A percentile compares a stretch with the other conserved stretches of the same genome.
phyloP scores from a whole-genome alignment of 2,113 vertebrate genomes.

The Willisornis vidua region DNA sequence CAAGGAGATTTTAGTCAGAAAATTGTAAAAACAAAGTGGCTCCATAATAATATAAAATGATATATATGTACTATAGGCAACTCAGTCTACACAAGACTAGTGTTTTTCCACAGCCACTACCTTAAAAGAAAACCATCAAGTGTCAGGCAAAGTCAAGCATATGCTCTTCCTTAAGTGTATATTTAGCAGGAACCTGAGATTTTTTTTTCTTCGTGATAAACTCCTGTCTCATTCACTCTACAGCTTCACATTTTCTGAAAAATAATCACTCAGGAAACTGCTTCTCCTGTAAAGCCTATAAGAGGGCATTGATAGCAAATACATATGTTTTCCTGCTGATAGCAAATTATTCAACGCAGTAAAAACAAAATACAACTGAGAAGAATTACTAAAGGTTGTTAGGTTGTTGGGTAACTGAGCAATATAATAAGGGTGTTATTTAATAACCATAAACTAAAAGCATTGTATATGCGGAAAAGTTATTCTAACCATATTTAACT shows the following conservation, averaged over 20 bases:
- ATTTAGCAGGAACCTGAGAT: neutral
- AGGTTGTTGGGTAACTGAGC: neutral
- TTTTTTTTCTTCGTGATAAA: neutral
- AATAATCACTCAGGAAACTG: neutral
- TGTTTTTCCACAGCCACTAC: neutral
- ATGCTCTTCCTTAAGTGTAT: neutral
- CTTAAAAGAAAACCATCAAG: neutral
- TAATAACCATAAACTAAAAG: neutral
- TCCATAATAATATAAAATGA: neutral
- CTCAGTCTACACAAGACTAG: neutral
- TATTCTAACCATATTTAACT: neutral
- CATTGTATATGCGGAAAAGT: neutral
- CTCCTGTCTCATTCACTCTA: neutral
- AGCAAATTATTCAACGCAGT: neutral
- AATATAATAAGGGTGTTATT: neutral
- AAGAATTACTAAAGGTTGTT: neutral
- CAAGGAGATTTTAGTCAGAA: neutral
- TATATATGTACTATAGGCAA: rapidly evolving
- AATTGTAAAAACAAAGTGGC: neutral
- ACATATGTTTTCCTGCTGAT: neutral
- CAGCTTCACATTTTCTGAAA: neutral
- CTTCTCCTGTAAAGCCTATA: neutral
- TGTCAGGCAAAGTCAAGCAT: neutral
- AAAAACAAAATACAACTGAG: neutral
- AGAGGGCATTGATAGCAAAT: neutral